Percentiles rank a stretch among this genome's conserved stretches.
These are phyloP conservation scores for Craseonycteris thonglongyai DNA, from an alignment of 2,113 vertebrate species.

Conservation along the genomic window DNA sequence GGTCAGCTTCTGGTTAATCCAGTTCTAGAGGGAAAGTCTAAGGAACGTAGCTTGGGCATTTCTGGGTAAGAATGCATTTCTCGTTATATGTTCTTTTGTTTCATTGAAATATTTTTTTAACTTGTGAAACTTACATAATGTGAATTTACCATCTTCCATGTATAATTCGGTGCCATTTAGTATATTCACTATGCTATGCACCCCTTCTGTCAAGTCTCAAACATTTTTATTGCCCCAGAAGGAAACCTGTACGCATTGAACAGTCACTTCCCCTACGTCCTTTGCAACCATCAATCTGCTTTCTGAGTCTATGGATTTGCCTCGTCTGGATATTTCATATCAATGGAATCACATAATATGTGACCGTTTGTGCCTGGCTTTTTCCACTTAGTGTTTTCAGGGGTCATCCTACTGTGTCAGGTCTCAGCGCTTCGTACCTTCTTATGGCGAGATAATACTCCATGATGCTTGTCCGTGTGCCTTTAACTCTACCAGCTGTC, in stretches of 20 bases:
- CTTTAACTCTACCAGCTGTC: rapidly evolving
- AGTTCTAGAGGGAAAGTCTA: background rate
- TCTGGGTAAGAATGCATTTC: background rate
- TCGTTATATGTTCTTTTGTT: background rate
- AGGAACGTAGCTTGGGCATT: rapidly evolving
- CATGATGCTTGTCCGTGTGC: rapidly evolving
- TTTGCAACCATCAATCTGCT: background rate
- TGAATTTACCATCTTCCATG: background rate
- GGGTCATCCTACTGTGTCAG: rapidly evolving
- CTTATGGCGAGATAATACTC: background rate
- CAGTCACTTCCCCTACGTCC: too few species aligned
- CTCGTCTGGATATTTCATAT: rapidly evolving
- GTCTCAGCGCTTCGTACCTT: rapidly evolving
- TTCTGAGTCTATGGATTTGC: background rate
- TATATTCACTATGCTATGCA: rapidly evolving
- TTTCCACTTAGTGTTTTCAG: background rate
- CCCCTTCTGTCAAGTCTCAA: background rate
- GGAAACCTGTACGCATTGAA: rapidly evolving
- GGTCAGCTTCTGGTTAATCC: background rate
- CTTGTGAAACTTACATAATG: background rate
- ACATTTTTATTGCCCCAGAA: too few species aligned
- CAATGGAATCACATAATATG: rapidly evolving
- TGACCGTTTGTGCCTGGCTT: background rate
- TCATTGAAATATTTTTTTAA: background rate
- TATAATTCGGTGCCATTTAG: too few species aligned